phyloP scores from a whole-genome alignment of 2,113 vertebrate genomes.

The Galbula dea region DNA sequence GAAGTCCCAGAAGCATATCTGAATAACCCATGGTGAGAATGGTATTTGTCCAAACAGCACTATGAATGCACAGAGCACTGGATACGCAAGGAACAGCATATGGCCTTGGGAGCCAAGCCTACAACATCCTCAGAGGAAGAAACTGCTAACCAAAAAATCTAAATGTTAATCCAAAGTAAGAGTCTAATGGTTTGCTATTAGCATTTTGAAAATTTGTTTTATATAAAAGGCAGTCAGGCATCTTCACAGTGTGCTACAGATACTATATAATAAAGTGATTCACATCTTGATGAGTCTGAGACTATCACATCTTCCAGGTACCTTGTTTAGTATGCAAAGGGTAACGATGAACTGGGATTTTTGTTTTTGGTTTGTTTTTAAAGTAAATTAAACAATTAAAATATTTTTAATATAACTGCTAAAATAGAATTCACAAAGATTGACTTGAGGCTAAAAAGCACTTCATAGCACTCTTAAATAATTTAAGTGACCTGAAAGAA shows the following conservation, averaged over 20 bases:
- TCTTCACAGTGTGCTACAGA: neutral
- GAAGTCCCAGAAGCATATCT: neutral
- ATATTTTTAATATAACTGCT: neutral
- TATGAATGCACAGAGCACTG: rapidly evolving
- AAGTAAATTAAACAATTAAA: neutral
- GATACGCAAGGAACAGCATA: neutral
- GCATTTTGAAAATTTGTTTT: slow-evolving; percentile 11
- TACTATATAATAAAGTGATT: neutral
- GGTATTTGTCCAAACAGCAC: neutral
- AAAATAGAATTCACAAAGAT: neutral
- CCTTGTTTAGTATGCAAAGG: neutral
- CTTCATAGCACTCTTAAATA: neutral
- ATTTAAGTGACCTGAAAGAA: slow-evolving; percentile 19
- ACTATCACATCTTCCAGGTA: neutral
- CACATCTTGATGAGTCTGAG: neutral
- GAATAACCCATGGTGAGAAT: neutral
- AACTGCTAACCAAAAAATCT: neutral
- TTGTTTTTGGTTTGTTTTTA: neutral
- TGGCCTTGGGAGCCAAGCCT: neutral
- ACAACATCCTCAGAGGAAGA: neutral
- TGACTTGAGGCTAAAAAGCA: neutral
- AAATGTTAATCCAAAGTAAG: neutral
- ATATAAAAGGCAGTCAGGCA: slow-evolving; percentile 10
- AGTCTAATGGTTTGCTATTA: neutral
- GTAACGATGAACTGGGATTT: neutral